Evolutionary conservation across 1,140 invertebrate genomes (phyloP).

Genomic region (Protaetia brevitarsis): DNA sequence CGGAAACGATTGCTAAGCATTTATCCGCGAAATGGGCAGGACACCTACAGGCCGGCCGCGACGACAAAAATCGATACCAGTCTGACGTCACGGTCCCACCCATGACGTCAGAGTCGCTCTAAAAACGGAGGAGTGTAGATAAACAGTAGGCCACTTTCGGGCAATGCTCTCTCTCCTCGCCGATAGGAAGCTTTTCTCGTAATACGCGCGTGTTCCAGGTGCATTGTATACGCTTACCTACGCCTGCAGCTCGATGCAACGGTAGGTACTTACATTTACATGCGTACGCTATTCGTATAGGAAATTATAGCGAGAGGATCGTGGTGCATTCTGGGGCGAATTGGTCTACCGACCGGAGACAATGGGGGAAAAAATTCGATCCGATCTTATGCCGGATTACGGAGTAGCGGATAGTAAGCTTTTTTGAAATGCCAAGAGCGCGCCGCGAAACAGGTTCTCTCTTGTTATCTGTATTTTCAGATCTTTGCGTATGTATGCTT

Average conservation of each 20-base stretch:
- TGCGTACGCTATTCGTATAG: neutral
- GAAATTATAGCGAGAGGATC: neutral
- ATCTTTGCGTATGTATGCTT: neutral
- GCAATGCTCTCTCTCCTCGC: slow-evolving; percentile 14
- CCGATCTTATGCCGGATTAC: slow-evolving; percentile 9
- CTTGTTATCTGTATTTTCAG: slow-evolving; percentile 10
- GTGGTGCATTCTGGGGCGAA: neutral
- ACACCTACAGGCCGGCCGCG: neutral
- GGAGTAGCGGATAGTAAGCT: neutral
- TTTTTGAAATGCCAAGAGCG: slow-evolving; percentile 16
- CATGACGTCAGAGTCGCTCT: slow-evolving; percentile 28
- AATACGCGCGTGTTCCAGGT: neutral
- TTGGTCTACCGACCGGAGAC: neutral
- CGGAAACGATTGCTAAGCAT: slow-evolving; percentile 13
- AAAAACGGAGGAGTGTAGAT: slow-evolving; percentile 10
- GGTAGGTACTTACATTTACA: neutral
- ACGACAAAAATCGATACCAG: neutral
- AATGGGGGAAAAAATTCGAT: slow-evolving; percentile 1
- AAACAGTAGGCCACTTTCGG: slow-evolving; percentile 17
- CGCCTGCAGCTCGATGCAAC: neutral
- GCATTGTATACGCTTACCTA: neutral
- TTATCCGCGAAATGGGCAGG: no score
- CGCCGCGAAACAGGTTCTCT: neutral
- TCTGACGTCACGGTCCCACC: slow-evolving; percentile 29
- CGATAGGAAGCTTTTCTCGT: no score